phyloP scores from a whole-genome alignment of 2,888 invertebrate genomes.

The Pristionchus exspectatus region DNA sequence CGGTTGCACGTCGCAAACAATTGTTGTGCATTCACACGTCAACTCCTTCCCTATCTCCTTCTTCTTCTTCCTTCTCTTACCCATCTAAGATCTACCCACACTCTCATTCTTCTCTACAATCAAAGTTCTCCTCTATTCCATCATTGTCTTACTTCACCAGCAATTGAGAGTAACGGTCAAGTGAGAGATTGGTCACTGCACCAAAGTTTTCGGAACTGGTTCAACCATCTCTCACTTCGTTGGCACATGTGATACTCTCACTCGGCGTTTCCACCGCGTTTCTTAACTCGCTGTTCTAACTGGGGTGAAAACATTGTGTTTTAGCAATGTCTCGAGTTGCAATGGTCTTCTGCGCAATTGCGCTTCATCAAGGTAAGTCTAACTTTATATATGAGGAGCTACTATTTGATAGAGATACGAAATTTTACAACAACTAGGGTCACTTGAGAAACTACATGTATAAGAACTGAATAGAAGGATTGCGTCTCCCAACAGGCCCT shows the following conservation, averaged over 20 bases:
- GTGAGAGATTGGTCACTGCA: not conserved
- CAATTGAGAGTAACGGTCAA: not conserved
- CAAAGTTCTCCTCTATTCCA: not conserved
- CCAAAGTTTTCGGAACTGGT: conserved; percentile 44
- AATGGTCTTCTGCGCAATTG: not conserved
- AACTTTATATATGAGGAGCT: no score
- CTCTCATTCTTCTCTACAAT: not conserved
- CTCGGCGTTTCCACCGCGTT: not conserved
- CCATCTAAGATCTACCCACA: not conserved
- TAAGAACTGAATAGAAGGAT: no score
- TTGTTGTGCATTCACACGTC: conserved; percentile 8
- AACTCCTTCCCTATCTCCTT: no score
- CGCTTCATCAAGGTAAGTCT: not conserved
- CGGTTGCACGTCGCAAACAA: not conserved
- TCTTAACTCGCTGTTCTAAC: not conserved
- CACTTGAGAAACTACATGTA: no score
- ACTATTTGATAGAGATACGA: no score
- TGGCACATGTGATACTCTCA: conserved; percentile 40
- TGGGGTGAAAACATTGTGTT: not conserved
- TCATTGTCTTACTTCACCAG: not conserved
- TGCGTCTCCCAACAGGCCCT: no score
- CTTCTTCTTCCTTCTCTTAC: not conserved
- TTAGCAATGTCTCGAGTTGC: not conserved
- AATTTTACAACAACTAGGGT: no score
- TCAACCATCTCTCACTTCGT: conserved; percentile 4